Conservation (phyloP, 92 coral and sea anemone species). For the Palythoa heliodiscus region DNA sequence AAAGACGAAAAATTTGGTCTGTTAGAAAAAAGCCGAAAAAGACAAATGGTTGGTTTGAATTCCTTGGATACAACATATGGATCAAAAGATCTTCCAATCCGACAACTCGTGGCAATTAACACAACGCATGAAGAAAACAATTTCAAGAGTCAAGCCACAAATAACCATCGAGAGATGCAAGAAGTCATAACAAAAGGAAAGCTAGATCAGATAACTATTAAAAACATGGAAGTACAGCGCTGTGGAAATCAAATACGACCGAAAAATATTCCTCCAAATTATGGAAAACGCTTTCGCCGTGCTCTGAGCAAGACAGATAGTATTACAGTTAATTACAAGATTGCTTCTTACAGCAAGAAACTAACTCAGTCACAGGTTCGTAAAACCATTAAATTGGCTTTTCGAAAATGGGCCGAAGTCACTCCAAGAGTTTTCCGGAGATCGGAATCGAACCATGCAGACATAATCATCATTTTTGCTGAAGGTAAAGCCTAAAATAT, state of each 20-base stretch:
- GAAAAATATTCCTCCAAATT: background rate
- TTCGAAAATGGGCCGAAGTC: slow-evolving; percentile 20
- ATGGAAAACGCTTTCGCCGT: background rate
- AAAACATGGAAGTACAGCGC: background rate
- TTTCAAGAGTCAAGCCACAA: background rate
- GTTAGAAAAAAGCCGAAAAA: background rate
- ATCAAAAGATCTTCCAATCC: background rate
- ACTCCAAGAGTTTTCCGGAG: background rate
- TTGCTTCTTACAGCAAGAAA: background rate
- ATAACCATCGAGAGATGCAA: background rate
- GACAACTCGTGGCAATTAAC: background rate
- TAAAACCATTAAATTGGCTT: background rate
- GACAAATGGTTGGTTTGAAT: background rate
- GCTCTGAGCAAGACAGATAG: background rate
- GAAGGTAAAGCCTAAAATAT: background rate
- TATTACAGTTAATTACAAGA: background rate
- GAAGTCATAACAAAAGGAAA: background rate
- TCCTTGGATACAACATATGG: too few species aligned
- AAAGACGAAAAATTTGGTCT: background rate
- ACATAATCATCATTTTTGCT: background rate
- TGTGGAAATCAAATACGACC: background rate
- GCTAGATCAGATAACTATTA: background rate
- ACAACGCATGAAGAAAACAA: background rate
- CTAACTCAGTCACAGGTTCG: background rate
- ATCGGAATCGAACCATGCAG: background rate